Conservation (phyloP, 23 tunicate species). For the Aplidium turbinatum region DNA sequence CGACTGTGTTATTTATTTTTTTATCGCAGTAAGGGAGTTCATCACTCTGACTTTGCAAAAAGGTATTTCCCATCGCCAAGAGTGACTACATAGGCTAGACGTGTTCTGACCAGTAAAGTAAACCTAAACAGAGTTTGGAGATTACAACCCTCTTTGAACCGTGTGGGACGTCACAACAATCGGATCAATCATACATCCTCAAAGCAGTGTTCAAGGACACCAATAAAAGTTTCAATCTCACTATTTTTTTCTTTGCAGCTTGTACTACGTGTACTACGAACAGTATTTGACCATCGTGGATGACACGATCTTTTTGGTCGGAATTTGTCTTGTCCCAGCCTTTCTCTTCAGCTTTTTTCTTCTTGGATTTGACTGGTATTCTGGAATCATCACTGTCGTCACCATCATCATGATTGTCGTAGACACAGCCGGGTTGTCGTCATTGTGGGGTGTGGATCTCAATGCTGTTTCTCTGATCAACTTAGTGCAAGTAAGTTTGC, state of each 20-base stretch:
- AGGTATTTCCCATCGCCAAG: too few relatives aligned
- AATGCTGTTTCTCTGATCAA: conserved; percentile 95
- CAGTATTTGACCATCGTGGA: conserved; percentile 91
- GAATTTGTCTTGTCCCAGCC: conserved; percentile 91
- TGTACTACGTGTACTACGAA: conserved; percentile 98
- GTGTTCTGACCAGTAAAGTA: too few relatives aligned
- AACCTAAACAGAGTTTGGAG: too few relatives aligned
- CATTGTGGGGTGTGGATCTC: conserved; percentile 96
- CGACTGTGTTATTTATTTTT: neutral
- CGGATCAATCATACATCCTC: too few relatives aligned
- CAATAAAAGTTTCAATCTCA: too few relatives aligned
- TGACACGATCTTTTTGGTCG: conserved; percentile 78
- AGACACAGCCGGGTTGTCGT: conserved; percentile 93
- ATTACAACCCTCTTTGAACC: too few relatives aligned
- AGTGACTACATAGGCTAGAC: too few relatives aligned
- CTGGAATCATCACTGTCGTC: conserved; percentile 81
- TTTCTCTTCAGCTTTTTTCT: conserved; percentile 86
- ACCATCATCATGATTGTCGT: conserved; percentile 96
- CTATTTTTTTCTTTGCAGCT: conserved; percentile 46
- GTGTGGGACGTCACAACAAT: too few relatives aligned
- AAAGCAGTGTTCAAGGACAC: too few relatives aligned
- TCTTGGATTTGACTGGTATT: conserved; percentile 88
- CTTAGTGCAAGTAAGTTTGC: conserved; percentile 78
- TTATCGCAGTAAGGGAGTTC: too few relatives aligned
- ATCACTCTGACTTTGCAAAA: too few relatives aligned